phyloP scores from a whole-genome alignment of 2,797 vertebrate species.

The Simalia tracyae region DNA sequence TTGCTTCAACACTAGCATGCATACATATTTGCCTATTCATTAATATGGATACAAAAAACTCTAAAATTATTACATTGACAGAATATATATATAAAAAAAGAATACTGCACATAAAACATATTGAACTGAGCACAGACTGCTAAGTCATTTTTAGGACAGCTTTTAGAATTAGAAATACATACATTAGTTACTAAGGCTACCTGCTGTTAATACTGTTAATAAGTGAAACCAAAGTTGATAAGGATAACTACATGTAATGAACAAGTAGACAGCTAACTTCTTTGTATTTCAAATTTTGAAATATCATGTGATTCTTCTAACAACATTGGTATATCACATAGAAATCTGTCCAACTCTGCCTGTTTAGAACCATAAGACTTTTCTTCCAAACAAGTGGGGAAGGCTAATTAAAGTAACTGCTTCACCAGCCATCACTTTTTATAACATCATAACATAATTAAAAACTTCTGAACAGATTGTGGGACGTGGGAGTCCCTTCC shows the following conservation, averaged over 20 bases:
- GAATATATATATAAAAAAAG: background rate
- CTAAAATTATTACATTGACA: background rate
- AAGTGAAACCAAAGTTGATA: background rate
- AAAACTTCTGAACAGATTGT: background rate
- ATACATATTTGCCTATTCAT: background rate
- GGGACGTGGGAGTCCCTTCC: background rate
- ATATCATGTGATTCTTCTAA: background rate
- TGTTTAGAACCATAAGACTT: background rate
- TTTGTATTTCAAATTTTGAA: background rate
- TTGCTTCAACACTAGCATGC: background rate
- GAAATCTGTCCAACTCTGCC: background rate
- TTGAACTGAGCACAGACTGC: background rate
- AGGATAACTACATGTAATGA: background rate
- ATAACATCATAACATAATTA: background rate
- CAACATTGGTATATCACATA: background rate
- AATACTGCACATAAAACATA: background rate
- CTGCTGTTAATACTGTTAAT: background rate
- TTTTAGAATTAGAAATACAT: background rate
- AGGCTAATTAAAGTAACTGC: background rate
- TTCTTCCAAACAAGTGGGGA: background rate
- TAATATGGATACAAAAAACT: background rate
- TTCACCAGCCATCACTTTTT: background rate
- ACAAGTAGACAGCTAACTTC: background rate
- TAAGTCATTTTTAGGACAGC: background rate
- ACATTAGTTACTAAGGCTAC: background rate